Evolutionary conservation across 2,797 vertebrate species (phyloP).

Genomic region (Vultur gryphus): DNA sequence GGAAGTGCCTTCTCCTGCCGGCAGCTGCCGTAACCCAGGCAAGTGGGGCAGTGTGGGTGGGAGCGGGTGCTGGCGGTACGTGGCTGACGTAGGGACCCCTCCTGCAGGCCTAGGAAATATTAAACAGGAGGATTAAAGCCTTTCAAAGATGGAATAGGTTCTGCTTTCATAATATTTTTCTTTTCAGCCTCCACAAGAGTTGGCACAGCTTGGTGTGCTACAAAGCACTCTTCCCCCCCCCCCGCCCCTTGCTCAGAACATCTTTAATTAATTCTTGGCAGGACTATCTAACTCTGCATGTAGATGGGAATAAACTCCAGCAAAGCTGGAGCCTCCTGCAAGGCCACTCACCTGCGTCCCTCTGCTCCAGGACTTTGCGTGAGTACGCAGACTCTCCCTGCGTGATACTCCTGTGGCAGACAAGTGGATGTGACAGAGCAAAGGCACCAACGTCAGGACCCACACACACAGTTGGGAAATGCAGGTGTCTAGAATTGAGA

Average conservation of each 20-base stretch:
- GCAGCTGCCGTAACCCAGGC: not conserved
- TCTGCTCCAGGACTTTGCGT: not conserved
- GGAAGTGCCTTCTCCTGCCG: not conserved
- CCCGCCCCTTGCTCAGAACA: not conserved
- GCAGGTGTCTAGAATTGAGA: not conserved
- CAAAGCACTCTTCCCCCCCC: not conserved
- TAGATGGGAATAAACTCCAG: not conserved
- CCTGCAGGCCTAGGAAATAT: not conserved
- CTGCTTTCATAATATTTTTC: constrained; percentile 26
- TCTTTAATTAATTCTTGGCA: constrained; percentile 42
- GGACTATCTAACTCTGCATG: not conserved
- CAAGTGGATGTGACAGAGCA: not conserved
- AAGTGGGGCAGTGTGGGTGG: not conserved
- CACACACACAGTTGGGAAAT: accelerated
- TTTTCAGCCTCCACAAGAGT: not conserved
- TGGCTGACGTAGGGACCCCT: not conserved
- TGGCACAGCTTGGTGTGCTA: not conserved
- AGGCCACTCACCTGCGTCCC: not conserved
- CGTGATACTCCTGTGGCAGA: accelerated
- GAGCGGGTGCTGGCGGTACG: accelerated
- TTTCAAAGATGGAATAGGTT: not conserved
- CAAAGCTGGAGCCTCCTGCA: not conserved
- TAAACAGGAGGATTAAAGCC: not conserved
- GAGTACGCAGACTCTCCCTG: not conserved
- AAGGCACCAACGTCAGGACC: accelerated